Base-by-base conservation (phyloP, 1,140 invertebrate species). In the Melitaea cinxia region DNA sequence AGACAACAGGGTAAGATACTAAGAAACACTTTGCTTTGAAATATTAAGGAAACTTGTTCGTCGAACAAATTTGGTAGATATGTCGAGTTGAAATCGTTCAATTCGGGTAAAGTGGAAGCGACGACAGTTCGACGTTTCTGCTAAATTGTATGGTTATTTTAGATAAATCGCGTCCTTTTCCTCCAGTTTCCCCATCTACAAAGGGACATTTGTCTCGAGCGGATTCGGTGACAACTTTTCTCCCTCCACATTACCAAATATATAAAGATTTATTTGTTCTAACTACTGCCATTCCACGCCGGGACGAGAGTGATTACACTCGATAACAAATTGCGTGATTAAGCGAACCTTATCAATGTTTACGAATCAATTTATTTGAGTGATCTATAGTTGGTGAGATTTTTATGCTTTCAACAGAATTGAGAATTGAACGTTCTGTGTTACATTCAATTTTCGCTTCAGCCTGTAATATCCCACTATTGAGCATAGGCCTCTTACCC, bases 131-230 rank as follows among this genome's bases (percentile, higher is more conserved):
- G 85, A 90, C 82, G 69, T 84, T 82, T 78, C 76, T 73, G 78
- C 83, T 80, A 83, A 86, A 88, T 85, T 86, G 82, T 90, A 88
- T 86, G 83, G 83, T 86, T 89, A 87, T 90, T 88, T 89, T 80
- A 88, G 81, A 90, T 88, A 88, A 88, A 90, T 88, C 77, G 78
- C 73, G 82, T 77, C 80, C 83, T 84, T 80, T 72, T 75, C 73
- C 74, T 70, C 70, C 77, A 81, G 74, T 84, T 90, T 83, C 70
- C 85, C 80, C 85, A 86, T 90, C 80, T 84, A 82, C 74, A 85
- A 86, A 83, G 76, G 80, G 75, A 77, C 80, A 86, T 88, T 90
- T 88, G 85, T 88, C 85, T 88, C 77, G 71, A 80, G 83, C 73
- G 77, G 77, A 81, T 84, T 73, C 73, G 73, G 68, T 67, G 73